Conservation (phyloP, 1,140 invertebrate species). For the Doryteuthis pealeii region DNA sequence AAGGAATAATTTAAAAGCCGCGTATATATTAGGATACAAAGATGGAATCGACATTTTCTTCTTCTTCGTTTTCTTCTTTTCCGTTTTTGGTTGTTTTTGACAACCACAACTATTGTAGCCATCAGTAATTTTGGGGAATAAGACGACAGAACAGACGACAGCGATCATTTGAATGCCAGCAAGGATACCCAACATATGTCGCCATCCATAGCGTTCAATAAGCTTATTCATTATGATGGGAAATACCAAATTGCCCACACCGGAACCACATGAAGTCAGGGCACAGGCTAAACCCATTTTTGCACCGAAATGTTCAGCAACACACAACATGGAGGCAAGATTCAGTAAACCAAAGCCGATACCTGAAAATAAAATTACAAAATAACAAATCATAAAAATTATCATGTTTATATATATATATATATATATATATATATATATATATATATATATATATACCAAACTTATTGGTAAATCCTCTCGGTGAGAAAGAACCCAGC, state of each 20-base stretch:
- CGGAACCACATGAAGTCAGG: not conserved
- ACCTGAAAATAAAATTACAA: not conserved
- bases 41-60: not conserved
- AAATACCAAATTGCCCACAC: constrained; percentile 3
- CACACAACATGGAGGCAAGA: not conserved
- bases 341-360: constrained; percentile 2
- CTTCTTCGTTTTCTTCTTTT: not conserved
- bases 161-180: not conserved
- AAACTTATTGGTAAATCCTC: too few relatives aligned
- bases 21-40: not conserved
- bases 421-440: too few relatives aligned
- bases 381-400: not conserved
- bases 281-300: constrained; percentile 1
- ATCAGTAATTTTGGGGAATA: not conserved
- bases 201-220: not conserved
- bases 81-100: not conserved
- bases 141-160: not conserved
- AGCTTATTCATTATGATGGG: not conserved
- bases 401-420: too few relatives aligned
- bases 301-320: not conserved
- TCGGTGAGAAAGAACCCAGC: too few relatives aligned
- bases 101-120: not conserved
- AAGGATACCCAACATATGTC: not conserved
- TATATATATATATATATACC: too few relatives aligned
- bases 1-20: not conserved